These are phyloP conservation scores for Allolobophora icterica DNA, from an alignment of 2,888 invertebrate genomes.

Conservation along the genomic window DNA sequence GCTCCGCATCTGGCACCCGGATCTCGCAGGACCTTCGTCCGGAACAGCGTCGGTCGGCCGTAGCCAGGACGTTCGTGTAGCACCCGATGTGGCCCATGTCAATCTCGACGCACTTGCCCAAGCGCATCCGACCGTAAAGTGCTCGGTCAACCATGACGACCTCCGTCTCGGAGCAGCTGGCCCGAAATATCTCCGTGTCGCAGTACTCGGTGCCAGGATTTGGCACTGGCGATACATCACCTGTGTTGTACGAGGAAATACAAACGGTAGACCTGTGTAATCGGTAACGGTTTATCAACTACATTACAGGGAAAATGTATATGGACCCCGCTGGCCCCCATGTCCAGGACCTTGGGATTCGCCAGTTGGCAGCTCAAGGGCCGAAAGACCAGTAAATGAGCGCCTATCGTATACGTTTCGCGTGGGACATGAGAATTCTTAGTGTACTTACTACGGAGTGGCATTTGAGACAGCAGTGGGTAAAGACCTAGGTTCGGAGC, in stretches of 20 bases:
- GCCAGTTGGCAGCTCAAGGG: not conserved
- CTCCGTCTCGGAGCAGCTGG: slow-evolving; percentile 34
- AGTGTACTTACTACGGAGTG: not conserved
- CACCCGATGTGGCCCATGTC: slow-evolving; percentile 43
- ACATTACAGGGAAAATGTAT: too few species aligned
- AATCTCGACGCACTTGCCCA: slow-evolving; percentile 39
- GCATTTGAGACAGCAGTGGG: not conserved
- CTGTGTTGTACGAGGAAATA: not conserved
- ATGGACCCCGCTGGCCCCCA: too few species aligned
- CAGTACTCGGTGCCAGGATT: slow-evolving; percentile 34
- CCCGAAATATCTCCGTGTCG: slow-evolving; percentile 39
- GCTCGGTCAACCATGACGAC: slow-evolving; percentile 38
- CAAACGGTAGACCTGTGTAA: too few species aligned
- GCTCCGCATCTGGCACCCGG: slow-evolving; percentile 41
- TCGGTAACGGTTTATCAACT: too few species aligned
- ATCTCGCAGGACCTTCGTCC: slow-evolving; percentile 46
- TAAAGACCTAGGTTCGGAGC: not conserved
- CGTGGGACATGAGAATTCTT: not conserved
- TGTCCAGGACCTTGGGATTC: not conserved
- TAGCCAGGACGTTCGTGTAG: slow-evolving; percentile 36
- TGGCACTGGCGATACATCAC: not conserved
- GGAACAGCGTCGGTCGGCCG: slow-evolving; percentile 36
- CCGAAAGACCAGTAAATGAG: too few species aligned
- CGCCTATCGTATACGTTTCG: not conserved
- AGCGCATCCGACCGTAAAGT: slow-evolving; percentile 37